These are phyloP conservation scores for Myotis findleyi DNA, from an alignment of 2,797 vertebrate species.

Conservation along the genomic window DNA sequence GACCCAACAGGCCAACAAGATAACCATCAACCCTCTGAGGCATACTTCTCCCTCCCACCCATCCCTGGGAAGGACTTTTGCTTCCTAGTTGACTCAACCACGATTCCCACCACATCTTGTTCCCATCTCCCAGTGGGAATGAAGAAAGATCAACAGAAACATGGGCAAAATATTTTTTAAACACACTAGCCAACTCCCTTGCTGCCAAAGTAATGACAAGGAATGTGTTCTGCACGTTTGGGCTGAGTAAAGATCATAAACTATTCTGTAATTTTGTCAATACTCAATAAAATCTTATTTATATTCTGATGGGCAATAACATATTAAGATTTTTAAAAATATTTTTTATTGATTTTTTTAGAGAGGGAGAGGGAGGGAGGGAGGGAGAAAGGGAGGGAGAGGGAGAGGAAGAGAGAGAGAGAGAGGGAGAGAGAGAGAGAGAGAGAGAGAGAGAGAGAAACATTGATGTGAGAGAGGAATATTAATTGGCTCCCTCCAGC, in stretches of 20 bases:
- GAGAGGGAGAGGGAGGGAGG: neutral
- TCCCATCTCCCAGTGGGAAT: neutral
- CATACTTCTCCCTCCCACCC: neutral
- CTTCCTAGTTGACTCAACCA: neutral
- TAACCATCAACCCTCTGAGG: neutral
- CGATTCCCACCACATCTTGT: neutral
- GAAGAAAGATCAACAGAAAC: neutral
- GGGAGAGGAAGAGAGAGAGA: neutral
- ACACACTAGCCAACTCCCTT: neutral
- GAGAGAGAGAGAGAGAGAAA: too few relatives aligned
- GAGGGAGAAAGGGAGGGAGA: accelerated
- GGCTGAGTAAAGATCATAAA: constrained; percentile 3
- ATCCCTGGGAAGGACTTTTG: neutral
- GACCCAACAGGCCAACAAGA: neutral
- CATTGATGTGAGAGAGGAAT: neutral
- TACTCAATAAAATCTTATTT: neutral
- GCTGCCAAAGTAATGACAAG: constrained; percentile 22
- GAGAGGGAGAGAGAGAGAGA: neutral
- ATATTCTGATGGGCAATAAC: neutral
- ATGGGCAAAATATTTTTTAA: neutral
- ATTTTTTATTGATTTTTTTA: neutral
- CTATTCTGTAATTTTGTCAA: neutral
- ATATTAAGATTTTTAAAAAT: neutral
- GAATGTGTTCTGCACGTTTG: neutral
- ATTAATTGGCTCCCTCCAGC: neutral